Evolutionary conservation across 2,113 vertebrate genomes (phyloP).

Genomic region (Sphaerodactylus townsendi): DNA sequence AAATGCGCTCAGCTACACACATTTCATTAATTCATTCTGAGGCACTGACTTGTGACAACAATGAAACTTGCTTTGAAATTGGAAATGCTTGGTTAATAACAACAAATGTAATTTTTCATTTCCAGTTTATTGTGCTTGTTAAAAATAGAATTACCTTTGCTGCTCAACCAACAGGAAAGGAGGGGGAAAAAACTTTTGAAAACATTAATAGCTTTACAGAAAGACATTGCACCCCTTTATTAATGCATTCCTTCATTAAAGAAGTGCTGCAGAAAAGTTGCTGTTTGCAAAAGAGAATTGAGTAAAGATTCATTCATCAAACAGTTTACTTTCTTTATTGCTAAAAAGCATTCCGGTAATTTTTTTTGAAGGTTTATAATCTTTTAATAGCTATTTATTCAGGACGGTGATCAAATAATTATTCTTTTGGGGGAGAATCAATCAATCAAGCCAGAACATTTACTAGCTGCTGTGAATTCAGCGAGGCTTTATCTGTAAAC

Average conservation of each 20-base stretch:
- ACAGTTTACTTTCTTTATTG: conserved; percentile 19
- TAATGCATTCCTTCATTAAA: conserved; percentile 27
- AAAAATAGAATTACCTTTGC: conserved; percentile 44
- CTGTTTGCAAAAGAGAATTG: conserved; percentile 18
- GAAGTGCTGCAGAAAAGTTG: background rate
- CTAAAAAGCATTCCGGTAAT: conserved; percentile 47
- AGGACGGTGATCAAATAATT: conserved; percentile 51
- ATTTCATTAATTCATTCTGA: conserved; percentile 49
- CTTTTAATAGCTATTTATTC: conserved; percentile 58
- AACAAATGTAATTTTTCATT: conserved; percentile 31
- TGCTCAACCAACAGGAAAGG: conserved; percentile 9
- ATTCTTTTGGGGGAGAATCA: background rate
- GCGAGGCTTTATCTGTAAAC: conserved; percentile 3
- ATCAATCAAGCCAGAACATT: conserved; percentile 35
- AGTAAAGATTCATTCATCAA: conserved; percentile 29
- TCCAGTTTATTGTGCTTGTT: conserved; percentile 40
- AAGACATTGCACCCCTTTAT: conserved; percentile 6
- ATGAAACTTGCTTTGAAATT: conserved; percentile 31
- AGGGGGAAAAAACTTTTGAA: background rate
- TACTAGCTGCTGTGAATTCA: conserved; percentile 46
- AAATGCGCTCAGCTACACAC: conserved; percentile 24
- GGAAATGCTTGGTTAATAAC: conserved; percentile 34
- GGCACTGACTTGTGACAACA: background rate
- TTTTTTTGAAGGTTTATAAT: conserved; percentile 52
- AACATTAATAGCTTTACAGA: conserved; percentile 2